Percentiles rank a stretch among this genome's conserved stretches.
Conservation (phyloP, 2,797 vertebrate species). For the Capromys pilorides region DNA sequence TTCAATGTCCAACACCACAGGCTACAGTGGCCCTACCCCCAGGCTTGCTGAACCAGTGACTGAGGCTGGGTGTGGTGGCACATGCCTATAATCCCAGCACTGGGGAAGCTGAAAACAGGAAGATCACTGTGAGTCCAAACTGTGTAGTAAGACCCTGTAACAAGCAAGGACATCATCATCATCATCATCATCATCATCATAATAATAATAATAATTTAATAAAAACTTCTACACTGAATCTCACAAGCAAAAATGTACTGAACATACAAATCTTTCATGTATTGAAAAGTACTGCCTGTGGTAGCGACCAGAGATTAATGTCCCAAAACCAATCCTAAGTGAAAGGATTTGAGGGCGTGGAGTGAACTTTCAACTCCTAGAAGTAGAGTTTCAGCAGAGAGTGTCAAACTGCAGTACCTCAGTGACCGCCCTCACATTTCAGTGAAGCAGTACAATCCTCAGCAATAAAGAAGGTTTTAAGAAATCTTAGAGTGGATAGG, state of each 20-base stretch:
- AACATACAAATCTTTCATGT: background rate
- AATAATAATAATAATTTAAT: no score
- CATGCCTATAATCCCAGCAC: no score
- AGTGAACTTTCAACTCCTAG: background rate
- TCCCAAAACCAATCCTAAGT: background rate
- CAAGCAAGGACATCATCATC: no score
- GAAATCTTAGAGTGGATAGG: background rate
- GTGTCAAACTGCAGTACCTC: background rate
- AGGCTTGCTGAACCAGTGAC: no score
- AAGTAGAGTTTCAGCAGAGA: background rate
- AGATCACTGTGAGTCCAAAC: no score
- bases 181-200: no score
- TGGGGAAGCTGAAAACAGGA: no score
- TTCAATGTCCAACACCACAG: no score
- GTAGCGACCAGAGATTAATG: slow-evolving; percentile 24
- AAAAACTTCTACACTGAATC: slow-evolving; percentile 26
- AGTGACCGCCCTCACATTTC: background rate
- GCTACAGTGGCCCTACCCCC: no score
- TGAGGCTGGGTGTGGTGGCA: no score
- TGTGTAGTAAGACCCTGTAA: no score
- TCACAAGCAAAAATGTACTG: background rate
- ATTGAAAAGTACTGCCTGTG: slow-evolving; percentile 10
- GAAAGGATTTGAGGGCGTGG: background rate
- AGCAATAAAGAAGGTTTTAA: background rate
- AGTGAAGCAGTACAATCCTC: background rate